Conservation (phyloP, 2,113 vertebrate species). For the Ochotona curzoniae region DNA sequence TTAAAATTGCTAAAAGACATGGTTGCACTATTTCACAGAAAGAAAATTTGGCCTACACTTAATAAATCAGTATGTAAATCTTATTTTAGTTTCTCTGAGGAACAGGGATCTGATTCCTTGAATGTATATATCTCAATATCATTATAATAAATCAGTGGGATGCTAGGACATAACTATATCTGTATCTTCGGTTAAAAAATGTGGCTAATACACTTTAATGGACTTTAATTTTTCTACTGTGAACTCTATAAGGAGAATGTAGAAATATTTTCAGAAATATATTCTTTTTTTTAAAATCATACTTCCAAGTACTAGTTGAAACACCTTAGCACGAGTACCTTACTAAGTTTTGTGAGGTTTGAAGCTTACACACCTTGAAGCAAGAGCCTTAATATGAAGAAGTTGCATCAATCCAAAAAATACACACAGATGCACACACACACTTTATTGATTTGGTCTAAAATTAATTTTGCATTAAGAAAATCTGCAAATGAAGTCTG, state of each 20-base stretch:
- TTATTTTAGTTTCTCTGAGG: neutral
- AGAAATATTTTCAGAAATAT: neutral
- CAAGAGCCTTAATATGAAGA: no score
- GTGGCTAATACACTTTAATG: neutral
- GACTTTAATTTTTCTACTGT: neutral
- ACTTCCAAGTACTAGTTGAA: neutral
- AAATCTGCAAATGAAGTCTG: no score
- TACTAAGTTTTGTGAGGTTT: neutral
- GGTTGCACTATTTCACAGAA: neutral
- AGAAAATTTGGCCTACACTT: neutral
- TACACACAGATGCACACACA: neutral
- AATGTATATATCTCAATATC: neutral
- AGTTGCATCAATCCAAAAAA: neutral
- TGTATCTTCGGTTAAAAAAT: neutral
- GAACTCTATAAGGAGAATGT: neutral
- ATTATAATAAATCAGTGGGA: neutral
- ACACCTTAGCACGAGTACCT: neutral
- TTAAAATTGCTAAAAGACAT: neutral
- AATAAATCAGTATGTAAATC: neutral
- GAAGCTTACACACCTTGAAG: neutral
- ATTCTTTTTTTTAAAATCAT: neutral
- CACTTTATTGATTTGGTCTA: no score
- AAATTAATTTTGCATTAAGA: no score
- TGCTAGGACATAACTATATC: neutral
- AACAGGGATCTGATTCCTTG: neutral